Percentiles rank a stretch among this genome's conserved stretches.
Evolutionary conservation across 2,797 vertebrate species (phyloP).

Genomic region (Diceros bicornis): DNA sequence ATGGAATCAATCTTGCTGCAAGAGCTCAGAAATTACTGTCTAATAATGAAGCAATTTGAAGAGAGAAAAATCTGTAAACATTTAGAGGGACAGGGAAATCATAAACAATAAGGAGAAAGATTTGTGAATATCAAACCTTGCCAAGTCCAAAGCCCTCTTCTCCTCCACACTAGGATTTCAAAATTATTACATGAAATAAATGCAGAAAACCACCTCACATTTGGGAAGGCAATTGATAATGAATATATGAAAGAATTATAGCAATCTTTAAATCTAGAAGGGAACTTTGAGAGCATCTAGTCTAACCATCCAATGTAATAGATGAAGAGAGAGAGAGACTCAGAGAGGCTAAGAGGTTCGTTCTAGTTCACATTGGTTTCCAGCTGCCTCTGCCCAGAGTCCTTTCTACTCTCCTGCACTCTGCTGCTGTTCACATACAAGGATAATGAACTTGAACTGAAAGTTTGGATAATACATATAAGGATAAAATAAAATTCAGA

Average conservation of each 20-base stretch:
- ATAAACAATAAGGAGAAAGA: constrained; percentile 81
- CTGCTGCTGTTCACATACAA: background rate
- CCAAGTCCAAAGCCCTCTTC: constrained; percentile 67
- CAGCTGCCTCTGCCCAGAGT: background rate
- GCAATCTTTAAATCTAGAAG: constrained; percentile 34
- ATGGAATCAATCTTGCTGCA: constrained; percentile 83
- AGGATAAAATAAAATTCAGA: constrained; percentile 48
- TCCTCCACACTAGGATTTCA: constrained; percentile 48
- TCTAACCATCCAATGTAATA: background rate
- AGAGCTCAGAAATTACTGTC: constrained; percentile 82
- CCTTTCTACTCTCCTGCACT: background rate
- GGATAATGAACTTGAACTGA: background rate
- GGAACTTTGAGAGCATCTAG: background rate
- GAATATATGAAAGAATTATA: constrained; percentile 35
- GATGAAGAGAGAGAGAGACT: background rate
- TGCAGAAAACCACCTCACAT: constrained; percentile 51
- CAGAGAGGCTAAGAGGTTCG: background rate
- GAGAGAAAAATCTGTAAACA: constrained; percentile 85
- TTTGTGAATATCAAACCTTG: constrained; percentile 75
- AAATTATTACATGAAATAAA: constrained; percentile 63
- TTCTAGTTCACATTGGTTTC: background rate
- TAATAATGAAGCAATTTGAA: constrained; percentile 83
- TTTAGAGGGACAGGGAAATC: constrained; percentile 83
- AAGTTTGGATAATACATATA: background rate
- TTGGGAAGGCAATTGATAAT: constrained; percentile 38